Evolutionary conservation across 2,113 vertebrate species (phyloP).

Genomic region (Protomyctophum bolini): DNA sequence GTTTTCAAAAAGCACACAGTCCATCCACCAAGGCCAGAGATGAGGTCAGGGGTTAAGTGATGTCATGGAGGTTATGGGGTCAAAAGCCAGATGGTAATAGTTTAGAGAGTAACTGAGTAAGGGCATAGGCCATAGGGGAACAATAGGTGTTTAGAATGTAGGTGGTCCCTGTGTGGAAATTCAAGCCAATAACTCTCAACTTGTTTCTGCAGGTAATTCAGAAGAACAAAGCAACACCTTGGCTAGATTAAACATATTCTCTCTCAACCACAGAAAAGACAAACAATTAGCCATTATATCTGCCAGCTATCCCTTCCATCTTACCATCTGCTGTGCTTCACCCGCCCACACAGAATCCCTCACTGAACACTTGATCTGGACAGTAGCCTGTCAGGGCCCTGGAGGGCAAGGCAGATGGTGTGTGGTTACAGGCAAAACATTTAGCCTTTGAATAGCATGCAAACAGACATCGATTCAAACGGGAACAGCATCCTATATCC

Average conservation of each 20-base stretch:
- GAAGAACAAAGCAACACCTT: background rate
- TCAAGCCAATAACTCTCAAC: background rate
- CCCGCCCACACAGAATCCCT: conserved; percentile 60
- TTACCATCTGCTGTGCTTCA: conserved; percentile 64
- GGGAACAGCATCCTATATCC: background rate
- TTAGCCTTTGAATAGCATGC: conserved; percentile 45
- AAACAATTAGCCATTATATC: conserved; percentile 38
- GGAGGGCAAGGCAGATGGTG: conserved; percentile 66
- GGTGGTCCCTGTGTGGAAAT: conserved; percentile 1
- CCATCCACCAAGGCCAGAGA: conserved; percentile 5
- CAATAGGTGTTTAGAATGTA: conserved; percentile 1
- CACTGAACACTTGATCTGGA: conserved; percentile 56
- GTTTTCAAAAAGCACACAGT: too few relatives aligned
- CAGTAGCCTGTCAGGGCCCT: conserved; percentile 55
- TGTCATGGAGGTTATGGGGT: conserved; percentile 37
- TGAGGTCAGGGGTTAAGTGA: conserved; percentile 23
- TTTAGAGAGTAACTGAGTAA: background rate
- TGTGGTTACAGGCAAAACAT: conserved; percentile 26
- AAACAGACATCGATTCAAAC: conserved; percentile 12
- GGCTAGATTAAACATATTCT: background rate
- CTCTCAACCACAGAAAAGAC: conserved; percentile 11
- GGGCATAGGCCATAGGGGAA: background rate
- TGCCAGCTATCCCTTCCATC: conserved; percentile 46
- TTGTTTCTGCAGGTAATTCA: background rate
- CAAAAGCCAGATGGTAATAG: conserved; percentile 48